Percentiles rank a stretch among this genome's conserved stretches.
Conservation (phyloP, 2,113 vertebrate genomes). For the Pavo muticus region DNA sequence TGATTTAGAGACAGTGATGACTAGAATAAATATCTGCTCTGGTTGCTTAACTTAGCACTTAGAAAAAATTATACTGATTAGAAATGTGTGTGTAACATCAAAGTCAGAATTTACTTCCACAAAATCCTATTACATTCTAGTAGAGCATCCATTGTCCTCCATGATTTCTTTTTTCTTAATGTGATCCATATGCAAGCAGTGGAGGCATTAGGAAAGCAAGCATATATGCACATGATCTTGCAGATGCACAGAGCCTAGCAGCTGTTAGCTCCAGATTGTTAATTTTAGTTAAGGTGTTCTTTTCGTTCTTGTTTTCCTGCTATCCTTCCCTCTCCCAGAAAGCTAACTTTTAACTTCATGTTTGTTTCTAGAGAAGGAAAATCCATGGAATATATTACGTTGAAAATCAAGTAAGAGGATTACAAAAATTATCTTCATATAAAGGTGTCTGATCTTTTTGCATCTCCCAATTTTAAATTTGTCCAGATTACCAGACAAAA, state of each 20-base stretch:
- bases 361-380: not conserved
- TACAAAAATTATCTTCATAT: not conserved
- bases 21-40: not conserved
- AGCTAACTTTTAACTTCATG: not conserved
- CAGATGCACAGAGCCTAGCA: not conserved
- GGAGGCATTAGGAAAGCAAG: not conserved
- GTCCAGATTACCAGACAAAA: not conserved
- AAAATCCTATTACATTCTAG: slow-evolving; percentile 5
- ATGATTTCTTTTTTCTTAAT: not conserved
- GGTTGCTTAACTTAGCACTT: not conserved
- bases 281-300: not conserved
- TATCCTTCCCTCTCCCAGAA: not conserved
- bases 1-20: not conserved
- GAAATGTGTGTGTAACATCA: not conserved
- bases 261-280: not conserved
- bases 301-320: not conserved
- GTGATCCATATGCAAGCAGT: not conserved
- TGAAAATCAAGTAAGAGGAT: not conserved
- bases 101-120: not conserved
- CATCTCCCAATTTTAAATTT: not conserved
- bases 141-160: not conserved
- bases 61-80: not conserved
- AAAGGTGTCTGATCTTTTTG: not conserved
- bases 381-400: not conserved
- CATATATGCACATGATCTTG: not conserved